Base-by-base conservation (phyloP, 2,888 invertebrate genomes). In the Eilema caniola region DNA sequence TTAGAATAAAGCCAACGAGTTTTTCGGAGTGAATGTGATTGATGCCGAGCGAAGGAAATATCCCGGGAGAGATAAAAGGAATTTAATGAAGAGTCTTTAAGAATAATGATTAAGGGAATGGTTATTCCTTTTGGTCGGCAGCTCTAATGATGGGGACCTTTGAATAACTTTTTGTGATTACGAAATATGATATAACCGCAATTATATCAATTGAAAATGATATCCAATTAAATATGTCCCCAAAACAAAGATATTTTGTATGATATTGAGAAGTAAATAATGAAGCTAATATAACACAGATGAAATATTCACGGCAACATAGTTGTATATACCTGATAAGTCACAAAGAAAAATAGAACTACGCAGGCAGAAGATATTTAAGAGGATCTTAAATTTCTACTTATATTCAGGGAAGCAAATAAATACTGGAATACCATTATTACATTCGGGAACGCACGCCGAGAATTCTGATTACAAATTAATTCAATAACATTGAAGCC, bases 1-100 rank as follows among this genome's bases (percentile, higher is more conserved):
- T 95, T 94, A 95, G 94, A 95, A 95, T 95, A 93, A 95, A 94
- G 94, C 94, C 94, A 94, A 94, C 92, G 93, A 95, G 94, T 94
- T 95, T 95, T 95, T 95, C 91, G 90, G 87, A 94, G 92, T 93
- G 93, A 94, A 94, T 95, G 94, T 95, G 95, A 95, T 95, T 95
- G 95, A 95, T 95, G 94, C 94, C 90, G 86, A 91, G 87, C 90
- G 89, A 90, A 94, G 93, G 92, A 94, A 95, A 95, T 94, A 94
- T 94, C 95, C 93, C 90, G 91, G 88, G 92, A 94, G 92, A 95
- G 94, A 95, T 94, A 94, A 95, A 95, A 95, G 94, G 95, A 95
- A 93, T 95, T 94, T 95, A 94, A 95, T 95, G 95, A 95, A 95
- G 93, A 95, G 91, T 94, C 94, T 94, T 95, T 94, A 94, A 94